Evolutionary conservation across 1,140 invertebrate genomes (phyloP).

Genomic region (Chionoecetes opilio): DNA sequence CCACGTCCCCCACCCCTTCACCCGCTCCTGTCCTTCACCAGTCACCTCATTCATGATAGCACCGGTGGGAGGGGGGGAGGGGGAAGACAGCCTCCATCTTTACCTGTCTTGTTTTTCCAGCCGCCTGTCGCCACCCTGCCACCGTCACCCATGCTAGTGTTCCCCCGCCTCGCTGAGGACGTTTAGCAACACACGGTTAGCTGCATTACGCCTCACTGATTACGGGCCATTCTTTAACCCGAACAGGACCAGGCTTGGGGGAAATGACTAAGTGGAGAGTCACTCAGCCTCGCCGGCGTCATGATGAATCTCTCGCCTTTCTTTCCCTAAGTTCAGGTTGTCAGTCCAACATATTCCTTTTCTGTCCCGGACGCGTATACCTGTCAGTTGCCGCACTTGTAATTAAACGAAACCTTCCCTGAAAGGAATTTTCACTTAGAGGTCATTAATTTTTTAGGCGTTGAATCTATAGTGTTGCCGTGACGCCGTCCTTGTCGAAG

Average conservation of each 20-base stretch:
- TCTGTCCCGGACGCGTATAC: too few relatives aligned
- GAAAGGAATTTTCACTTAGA: too few relatives aligned
- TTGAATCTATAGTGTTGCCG: too few relatives aligned
- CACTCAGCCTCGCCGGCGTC: neutral
- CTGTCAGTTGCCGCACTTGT: too few relatives aligned
- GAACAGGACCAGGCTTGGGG: neutral
- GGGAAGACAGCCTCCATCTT: neutral
- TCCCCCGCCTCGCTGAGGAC: neutral
- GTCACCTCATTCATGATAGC: neutral
- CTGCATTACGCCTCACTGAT: neutral
- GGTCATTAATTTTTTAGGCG: too few relatives aligned
- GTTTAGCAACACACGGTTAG: constrained; percentile 9
- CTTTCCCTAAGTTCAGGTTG: too few relatives aligned
- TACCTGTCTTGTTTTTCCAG: neutral
- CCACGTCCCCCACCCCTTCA: neutral
- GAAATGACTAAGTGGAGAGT: neutral
- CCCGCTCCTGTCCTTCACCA: neutral
- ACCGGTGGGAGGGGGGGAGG: neutral
- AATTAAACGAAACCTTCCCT: too few relatives aligned
- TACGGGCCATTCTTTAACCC: neutral
- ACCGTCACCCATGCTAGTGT: neutral
- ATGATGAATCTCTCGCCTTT: too few relatives aligned
- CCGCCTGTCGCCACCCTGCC: neutral
- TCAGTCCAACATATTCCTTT: too few relatives aligned
- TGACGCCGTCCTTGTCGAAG: too few relatives aligned